Evolutionary conservation across 1,140 invertebrate genomes (phyloP).

Genomic region (Pogonognathellus flavescens): DNA sequence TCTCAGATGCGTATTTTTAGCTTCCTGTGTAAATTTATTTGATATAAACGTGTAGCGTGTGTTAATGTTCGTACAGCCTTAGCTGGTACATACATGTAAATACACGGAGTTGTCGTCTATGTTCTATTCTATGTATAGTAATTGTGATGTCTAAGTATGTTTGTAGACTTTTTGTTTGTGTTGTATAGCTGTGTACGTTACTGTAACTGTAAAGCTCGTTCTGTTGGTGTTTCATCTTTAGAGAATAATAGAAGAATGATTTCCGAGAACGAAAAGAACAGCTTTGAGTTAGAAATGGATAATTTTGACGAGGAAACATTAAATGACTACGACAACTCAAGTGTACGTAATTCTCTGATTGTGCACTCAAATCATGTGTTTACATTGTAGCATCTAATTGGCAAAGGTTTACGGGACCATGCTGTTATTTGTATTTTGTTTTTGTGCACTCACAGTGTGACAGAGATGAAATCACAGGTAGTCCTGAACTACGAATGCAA

Average conservation of each 20-base stretch:
- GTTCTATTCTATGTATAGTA: too few species aligned
- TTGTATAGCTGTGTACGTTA: too few species aligned
- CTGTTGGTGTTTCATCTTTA: too few species aligned
- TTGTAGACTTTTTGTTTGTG: too few species aligned
- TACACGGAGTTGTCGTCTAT: too few species aligned
- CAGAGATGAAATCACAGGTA: slow-evolving; percentile 54
- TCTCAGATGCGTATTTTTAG: too few species aligned
- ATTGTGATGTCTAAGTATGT: too few species aligned
- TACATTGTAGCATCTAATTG: neutral
- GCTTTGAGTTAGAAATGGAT: slow-evolving; percentile 47
- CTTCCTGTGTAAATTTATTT: too few species aligned
- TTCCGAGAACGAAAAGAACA: slow-evolving; percentile 15
- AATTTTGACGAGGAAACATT: slow-evolving; percentile 41
- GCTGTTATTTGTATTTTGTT: neutral
- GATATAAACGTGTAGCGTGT: too few species aligned
- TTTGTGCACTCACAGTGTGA: slow-evolving; percentile 38
- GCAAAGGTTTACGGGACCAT: neutral
- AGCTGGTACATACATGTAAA: too few species aligned
- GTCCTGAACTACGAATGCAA: slow-evolving; percentile 51
- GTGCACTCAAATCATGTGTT: neutral
- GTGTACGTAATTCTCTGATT: neutral
- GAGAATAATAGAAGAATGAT: neutral
- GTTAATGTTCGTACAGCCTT: too few species aligned
- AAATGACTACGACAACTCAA: slow-evolving; percentile 40
- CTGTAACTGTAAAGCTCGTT: too few species aligned